These are phyloP conservation scores for Machimus rusticus DNA, from an alignment of 2,888 invertebrate species.

Conservation along the genomic window DNA sequence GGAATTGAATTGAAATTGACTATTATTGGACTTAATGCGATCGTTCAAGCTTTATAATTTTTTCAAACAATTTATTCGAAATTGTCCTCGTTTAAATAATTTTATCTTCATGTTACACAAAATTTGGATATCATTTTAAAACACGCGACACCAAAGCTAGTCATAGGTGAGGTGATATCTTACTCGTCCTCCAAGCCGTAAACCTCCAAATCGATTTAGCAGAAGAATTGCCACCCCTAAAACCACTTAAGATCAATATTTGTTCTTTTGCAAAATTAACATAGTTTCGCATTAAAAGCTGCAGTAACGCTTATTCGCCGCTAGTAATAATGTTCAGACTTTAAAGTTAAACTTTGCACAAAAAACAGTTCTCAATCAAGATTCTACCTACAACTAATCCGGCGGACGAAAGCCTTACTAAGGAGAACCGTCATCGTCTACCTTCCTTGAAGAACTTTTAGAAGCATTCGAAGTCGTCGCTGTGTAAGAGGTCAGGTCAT, in stretches of 20 bases:
- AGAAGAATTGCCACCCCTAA: neutral
- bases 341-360: slow-evolving; percentile 28
- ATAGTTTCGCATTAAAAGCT: neutral
- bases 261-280: neutral
- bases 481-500: slow-evolving; percentile 49
- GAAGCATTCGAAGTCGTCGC: slow-evolving; percentile 1
- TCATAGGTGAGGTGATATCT: neutral
- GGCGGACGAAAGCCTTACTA: neutral
- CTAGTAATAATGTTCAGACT: slow-evolving; percentile 31
- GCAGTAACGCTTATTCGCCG: neutral
- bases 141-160: too few species aligned
- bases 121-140: too few species aligned
- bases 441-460: slow-evolving; percentile 34
- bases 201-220: neutral
- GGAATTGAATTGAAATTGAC: too few species aligned
- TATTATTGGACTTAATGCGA: too few species aligned
- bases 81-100: too few species aligned
- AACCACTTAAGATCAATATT: neutral
- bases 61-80: too few species aligned
- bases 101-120: too few species aligned
- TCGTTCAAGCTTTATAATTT: too few species aligned
- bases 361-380: neutral
- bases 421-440: slow-evolving; percentile 27
- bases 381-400: neutral
- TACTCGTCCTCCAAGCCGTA: neutral